Evolutionary conservation across 2,797 vertebrate species (phyloP), one percentile per base, ranked within the genome.

Genomic region (Tympanoctomys barrerae): DNA sequence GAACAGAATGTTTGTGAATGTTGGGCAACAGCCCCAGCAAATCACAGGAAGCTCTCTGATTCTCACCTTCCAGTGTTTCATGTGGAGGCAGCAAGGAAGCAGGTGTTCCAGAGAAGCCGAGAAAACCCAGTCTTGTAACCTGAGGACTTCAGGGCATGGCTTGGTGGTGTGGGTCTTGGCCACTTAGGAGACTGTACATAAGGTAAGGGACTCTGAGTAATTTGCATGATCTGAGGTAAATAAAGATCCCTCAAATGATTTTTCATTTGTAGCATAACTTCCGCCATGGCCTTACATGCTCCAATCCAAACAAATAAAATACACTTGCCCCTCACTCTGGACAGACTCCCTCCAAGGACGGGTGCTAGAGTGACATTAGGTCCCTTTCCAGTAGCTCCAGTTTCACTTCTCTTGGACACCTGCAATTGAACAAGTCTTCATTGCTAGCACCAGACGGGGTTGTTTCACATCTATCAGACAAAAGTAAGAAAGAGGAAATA

Each of bases 1-100:
- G 95, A 97, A 94, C 91, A 96, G 61, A 98, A 78, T 96, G 95
- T 96, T 98, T 97, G 96, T 94, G 96, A 91, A 82, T 96, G 90
- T 97, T 97, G 96, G 95, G 97, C 97, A 98, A 97, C 90, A 96
- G 36, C 14, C 18, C 42, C 61, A 84, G 54, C 8, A 59, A 54
- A 87, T 46, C 24, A 84, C 3, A 22, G 70, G 70, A 70, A 83
- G 19, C n/a, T 39, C n/a, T 87, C 83, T 4, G 54, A 7, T 24
- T 88, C 66, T 84, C 42, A 46, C 62, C 77, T 54, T 24, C 84
- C 2, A 78, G 18, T 9, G n/a, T 24, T 85, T 26, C 22, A 1
- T 79, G 13, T 7, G 28, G 81, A 92, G 12, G 26, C 79, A 64
- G 3, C 71, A 62, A 36, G 87, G 28, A 11, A 61, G 3, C 24